These are phyloP conservation scores for Accipiter cooperii DNA, from an alignment of 2,113 vertebrate species.

Conservation along the genomic window DNA sequence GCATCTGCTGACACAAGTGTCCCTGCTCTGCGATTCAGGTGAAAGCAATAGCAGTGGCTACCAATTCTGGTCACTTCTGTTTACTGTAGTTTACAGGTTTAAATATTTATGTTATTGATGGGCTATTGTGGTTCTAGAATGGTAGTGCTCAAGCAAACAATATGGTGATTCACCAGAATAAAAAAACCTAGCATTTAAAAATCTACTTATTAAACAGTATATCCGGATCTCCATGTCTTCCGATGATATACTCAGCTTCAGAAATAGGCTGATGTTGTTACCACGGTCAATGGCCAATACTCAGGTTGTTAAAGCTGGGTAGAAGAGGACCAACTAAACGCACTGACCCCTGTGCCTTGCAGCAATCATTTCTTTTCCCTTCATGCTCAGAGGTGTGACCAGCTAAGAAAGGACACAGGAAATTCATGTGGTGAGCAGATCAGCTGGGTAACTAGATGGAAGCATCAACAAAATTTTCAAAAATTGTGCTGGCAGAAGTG, in stretches of 20 bases:
- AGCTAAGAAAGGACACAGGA: neutral
- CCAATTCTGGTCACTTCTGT: neutral
- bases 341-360: neutral
- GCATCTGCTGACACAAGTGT: neutral
- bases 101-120: neutral
- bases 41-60: neutral
- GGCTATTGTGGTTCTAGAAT: neutral
- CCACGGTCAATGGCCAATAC: neutral
- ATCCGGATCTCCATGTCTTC: neutral
- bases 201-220: neutral
- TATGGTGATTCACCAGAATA: neutral
- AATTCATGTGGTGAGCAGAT: neutral
- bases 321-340: neutral
- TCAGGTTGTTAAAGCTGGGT: neutral
- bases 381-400: neutral
- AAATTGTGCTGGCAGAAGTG: constrained; percentile 7
- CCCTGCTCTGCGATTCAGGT: neutral
- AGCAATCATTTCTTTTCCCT: neutral
- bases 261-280: neutral
- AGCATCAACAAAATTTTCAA: neutral
- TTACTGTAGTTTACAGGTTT: neutral
- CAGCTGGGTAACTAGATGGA: neutral
- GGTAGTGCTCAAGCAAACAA: neutral
- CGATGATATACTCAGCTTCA: neutral
- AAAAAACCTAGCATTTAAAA: neutral